Conservation (phyloP, 1,140 invertebrate genomes). For the Drosophila truncata region DNA sequence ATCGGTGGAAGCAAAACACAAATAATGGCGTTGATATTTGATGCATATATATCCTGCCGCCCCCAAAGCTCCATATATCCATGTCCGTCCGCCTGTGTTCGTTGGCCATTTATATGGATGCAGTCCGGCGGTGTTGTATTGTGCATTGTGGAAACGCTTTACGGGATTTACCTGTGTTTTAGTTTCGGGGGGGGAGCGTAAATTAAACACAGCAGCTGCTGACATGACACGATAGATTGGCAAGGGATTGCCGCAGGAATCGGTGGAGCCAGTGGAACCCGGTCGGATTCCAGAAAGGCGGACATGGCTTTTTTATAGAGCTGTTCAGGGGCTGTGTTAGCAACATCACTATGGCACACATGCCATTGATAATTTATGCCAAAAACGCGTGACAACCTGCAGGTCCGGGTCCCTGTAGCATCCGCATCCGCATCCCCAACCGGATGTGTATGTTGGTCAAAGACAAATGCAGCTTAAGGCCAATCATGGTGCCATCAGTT, state of each 20-base stretch:
- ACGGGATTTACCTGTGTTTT: conserved; percentile 75
- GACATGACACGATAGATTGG: conserved; percentile 72
- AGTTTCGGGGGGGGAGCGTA: conserved; percentile 41
- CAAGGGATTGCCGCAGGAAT: conserved; percentile 17
- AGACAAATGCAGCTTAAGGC: conserved; percentile 48
- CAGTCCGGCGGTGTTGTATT: conserved; percentile 46
- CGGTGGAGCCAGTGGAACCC: conserved; percentile 10
- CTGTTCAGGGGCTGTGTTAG: conserved; percentile 19
- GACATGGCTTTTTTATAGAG: conserved; percentile 54
- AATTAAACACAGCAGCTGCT: conserved; percentile 79
- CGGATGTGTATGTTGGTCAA: conserved; percentile 40
- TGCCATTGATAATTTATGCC: conserved; percentile 77
- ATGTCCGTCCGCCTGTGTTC: conserved; percentile 22
- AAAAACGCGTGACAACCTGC: conserved; percentile 65
- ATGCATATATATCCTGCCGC: conserved; percentile 49
- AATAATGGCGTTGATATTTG: conserved; percentile 77
- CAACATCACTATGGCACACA: conserved; percentile 41
- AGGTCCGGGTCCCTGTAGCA: conserved; percentile 1
- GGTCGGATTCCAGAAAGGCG: neutral
- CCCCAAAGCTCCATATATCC: conserved; percentile 22
- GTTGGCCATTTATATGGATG: conserved; percentile 66
- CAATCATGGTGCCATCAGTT: conserved; percentile 34
- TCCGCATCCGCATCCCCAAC: neutral
- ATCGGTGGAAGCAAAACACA: conserved; percentile 53
- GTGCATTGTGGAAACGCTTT: conserved; percentile 65